Conservation (phyloP, 2,888 invertebrate genomes). For the Leptogaster cylindrica region DNA sequence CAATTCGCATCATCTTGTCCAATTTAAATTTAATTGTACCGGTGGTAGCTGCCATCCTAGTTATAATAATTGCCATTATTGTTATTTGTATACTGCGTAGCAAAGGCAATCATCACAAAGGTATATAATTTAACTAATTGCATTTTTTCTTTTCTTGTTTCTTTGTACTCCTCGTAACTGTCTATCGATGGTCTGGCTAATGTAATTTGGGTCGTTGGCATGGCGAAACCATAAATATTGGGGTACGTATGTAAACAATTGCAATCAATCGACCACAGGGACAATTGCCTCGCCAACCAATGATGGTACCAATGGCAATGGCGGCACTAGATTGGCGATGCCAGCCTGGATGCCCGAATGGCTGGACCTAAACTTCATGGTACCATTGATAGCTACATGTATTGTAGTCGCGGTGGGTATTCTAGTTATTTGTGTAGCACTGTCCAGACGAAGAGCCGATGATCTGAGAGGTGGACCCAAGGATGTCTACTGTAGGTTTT, state of each 20-base stretch:
- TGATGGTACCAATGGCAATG: slow-evolving; percentile 60
- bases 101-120: slow-evolving; percentile 83
- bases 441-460: slow-evolving; percentile 80
- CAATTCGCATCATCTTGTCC: slow-evolving; percentile 84
- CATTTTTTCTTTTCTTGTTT: slow-evolving; percentile 56
- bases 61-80: slow-evolving; percentile 91
- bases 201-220: slow-evolving; percentile 15
- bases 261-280: slow-evolving; percentile 64
- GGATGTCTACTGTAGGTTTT: slow-evolving; percentile 77
- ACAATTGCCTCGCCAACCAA: slow-evolving; percentile 80
- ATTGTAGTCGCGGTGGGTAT: slow-evolving; percentile 90
- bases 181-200: slow-evolving; percentile 24
- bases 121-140: slow-evolving; percentile 65
- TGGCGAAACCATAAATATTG: not conserved
- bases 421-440: slow-evolving; percentile 87
- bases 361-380: slow-evolving; percentile 88
- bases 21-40: slow-evolving; percentile 94
- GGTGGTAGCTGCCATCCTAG: slow-evolving; percentile 87
- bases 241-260: slow-evolving; percentile 21
- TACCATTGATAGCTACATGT: slow-evolving; percentile 87
- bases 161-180: slow-evolving; percentile 48
- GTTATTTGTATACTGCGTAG: slow-evolving; percentile 91
- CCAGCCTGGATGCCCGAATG: slow-evolving; percentile 83
- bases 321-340: slow-evolving; percentile 64
- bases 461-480: slow-evolving; percentile 82